Conservation (phyloP, 2,797 vertebrate species). For the Microctenopoma stevenorrisi region DNA sequence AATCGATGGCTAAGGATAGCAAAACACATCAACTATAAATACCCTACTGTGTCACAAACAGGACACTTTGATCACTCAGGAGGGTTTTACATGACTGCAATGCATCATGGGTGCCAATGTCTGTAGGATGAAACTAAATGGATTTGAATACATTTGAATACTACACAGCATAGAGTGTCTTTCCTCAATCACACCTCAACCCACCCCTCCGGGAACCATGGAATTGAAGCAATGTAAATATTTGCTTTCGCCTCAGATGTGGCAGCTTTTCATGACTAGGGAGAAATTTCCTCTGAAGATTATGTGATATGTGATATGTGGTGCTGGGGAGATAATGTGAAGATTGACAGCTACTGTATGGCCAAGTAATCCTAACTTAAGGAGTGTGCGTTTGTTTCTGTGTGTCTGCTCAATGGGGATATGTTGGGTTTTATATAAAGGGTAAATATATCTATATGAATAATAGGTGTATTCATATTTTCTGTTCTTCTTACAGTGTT, state of each 20-base stretch:
- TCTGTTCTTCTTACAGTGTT: too few species aligned
- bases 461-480: too few species aligned
- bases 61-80: background rate
- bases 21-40: slow-evolving; percentile 20
- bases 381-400: background rate
- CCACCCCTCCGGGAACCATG: slow-evolving; percentile 9
- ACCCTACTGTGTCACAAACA: slow-evolving; percentile 1
- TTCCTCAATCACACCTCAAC: slow-evolving; percentile 18
- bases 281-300: slow-evolving; percentile 27
- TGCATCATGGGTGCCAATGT: background rate
- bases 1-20: slow-evolving; percentile 19
- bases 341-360: slow-evolving; percentile 21
- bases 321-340: background rate
- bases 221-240: slow-evolving; percentile 14
- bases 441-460: too few species aligned
- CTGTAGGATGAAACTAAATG: background rate
- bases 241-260: slow-evolving; percentile 11
- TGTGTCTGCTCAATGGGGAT: background rate
- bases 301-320: background rate
- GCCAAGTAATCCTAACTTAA: slow-evolving; percentile 6
- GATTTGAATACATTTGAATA: background rate
- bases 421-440: too few species aligned
- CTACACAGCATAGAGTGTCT: slow-evolving; percentile 32
- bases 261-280: slow-evolving; percentile 4
- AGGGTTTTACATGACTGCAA: too few species aligned